Evolutionary conservation across 1,140 invertebrate species (phyloP).

Genomic region (Drosophila teissieri): DNA sequence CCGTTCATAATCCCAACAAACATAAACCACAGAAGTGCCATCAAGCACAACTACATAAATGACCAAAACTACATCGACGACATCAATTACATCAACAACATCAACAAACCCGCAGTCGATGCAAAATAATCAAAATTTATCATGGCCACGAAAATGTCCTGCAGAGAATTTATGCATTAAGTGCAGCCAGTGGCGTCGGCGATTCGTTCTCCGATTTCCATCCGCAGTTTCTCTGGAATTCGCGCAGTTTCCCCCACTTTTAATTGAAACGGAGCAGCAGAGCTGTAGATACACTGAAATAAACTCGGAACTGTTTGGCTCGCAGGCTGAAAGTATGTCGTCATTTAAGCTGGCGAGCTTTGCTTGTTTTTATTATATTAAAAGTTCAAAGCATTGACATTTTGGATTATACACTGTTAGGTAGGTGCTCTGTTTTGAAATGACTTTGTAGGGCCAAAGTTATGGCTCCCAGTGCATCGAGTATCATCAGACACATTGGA

Average conservation of each 20-base stretch:
- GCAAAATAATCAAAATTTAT: slow-evolving; percentile 63
- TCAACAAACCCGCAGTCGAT: slow-evolving; percentile 18
- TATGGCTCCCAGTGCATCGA: slow-evolving; percentile 1
- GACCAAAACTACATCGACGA: slow-evolving; percentile 20
- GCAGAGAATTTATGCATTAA: slow-evolving; percentile 80
- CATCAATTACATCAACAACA: slow-evolving; percentile 45
- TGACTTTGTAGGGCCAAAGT: too few relatives aligned
- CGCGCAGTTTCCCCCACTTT: slow-evolving; percentile 42
- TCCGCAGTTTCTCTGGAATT: slow-evolving; percentile 49
- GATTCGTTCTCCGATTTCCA: slow-evolving; percentile 41
- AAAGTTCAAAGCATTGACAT: too few relatives aligned
- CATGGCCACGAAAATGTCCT: slow-evolving; percentile 60
- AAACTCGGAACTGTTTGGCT: background rate
- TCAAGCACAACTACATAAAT: slow-evolving; percentile 1
- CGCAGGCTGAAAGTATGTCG: background rate
- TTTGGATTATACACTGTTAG: too few relatives aligned
- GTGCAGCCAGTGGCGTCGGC: slow-evolving; percentile 52
- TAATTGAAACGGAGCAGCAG: slow-evolving; percentile 71
- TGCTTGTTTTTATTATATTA: background rate
- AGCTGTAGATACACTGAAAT: slow-evolving; percentile 13
- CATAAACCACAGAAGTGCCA: slow-evolving; percentile 26
- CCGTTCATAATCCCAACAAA: slow-evolving; percentile 11
- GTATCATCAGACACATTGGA: slow-evolving; percentile 7
- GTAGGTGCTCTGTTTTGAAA: too few relatives aligned
- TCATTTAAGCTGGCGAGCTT: background rate